phyloP scores from a whole-genome alignment of 2,797 vertebrate species.

The Enteromius unitaeniatus region DNA sequence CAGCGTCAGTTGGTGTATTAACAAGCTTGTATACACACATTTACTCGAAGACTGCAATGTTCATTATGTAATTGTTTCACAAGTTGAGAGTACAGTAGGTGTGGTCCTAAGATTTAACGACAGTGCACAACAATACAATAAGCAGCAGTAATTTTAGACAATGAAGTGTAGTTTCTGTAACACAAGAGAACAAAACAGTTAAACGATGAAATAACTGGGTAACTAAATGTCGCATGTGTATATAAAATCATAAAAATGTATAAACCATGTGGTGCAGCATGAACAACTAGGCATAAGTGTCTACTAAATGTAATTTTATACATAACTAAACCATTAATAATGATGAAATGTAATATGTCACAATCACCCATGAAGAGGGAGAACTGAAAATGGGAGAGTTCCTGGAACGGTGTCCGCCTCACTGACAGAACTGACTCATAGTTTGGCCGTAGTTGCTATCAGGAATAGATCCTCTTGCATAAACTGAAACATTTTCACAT shows the following conservation, averaged over 20 bases:
- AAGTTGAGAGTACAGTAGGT: slow-evolving; percentile 1
- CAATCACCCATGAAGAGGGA: slow-evolving; percentile 5
- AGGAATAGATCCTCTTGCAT: slow-evolving; percentile 43
- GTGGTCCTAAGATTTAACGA: neutral
- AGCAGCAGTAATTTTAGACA: neutral
- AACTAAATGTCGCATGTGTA: neutral
- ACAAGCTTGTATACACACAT: neutral
- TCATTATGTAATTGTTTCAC: slow-evolving; percentile 1
- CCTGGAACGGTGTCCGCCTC: neutral
- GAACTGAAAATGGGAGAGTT: slow-evolving; percentile 2
- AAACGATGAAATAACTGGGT: neutral
- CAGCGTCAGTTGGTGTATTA: neutral
- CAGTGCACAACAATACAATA: neutral
- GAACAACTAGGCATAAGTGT: neutral
- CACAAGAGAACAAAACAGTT: neutral
- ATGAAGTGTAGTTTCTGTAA: slow-evolving; percentile 3
- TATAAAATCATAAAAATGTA: neutral
- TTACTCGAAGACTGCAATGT: neutral
- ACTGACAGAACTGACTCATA: slow-evolving; percentile 7
- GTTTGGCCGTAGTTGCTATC: neutral
- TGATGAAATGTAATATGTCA: slow-evolving; percentile 1
- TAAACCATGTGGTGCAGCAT: neutral
- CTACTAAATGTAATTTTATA: slow-evolving; percentile 6
- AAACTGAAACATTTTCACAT: slow-evolving; percentile 17
- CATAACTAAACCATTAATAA: neutral